A percentile compares a stretch with the other conserved stretches of the same genome.
These are phyloP conservation scores for Eidolon dupreanum DNA, from an alignment of 2,797 vertebrate genomes.

Conservation along the genomic window DNA sequence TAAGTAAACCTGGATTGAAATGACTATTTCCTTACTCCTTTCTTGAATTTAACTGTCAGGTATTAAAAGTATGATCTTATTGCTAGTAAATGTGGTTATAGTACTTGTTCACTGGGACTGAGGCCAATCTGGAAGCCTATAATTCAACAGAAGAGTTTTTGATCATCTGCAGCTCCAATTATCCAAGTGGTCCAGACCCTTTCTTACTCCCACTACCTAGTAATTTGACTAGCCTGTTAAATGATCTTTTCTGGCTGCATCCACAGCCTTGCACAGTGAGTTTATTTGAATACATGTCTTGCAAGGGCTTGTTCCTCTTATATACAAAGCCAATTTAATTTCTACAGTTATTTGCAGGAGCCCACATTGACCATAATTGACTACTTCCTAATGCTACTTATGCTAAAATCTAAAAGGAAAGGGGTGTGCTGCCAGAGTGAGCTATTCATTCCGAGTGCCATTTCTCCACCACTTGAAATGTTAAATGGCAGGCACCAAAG, in stretches of 20 bases:
- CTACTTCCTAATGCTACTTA: constrained; percentile 52
- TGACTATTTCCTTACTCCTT: constrained; percentile 21
- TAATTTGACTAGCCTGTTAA: constrained; percentile 56
- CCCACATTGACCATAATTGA: constrained; percentile 50
- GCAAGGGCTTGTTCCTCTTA: constrained; percentile 4
- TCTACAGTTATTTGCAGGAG: constrained; percentile 44
- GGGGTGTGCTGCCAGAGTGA: not conserved
- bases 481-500: constrained; percentile 21
- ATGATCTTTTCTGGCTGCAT: constrained; percentile 12
- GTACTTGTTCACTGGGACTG: constrained; percentile 39
- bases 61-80: constrained; percentile 14
- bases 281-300: constrained; percentile 39
- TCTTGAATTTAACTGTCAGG: constrained; percentile 33
- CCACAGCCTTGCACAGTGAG: not conserved
- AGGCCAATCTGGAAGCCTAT: not conserved
- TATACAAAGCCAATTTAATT: constrained; percentile 50
- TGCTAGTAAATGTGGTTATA: not conserved
- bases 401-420: constrained; percentile 54
- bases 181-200: not conserved
- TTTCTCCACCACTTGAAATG: constrained; percentile 50
- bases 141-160: constrained; percentile 46
- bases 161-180: constrained; percentile 46
- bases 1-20: constrained; percentile 43
- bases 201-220: not conserved
- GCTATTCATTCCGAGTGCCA: not conserved